phyloP scores from a whole-genome alignment of 2,888 invertebrate genomes.

The Hedychridium roseum region DNA sequence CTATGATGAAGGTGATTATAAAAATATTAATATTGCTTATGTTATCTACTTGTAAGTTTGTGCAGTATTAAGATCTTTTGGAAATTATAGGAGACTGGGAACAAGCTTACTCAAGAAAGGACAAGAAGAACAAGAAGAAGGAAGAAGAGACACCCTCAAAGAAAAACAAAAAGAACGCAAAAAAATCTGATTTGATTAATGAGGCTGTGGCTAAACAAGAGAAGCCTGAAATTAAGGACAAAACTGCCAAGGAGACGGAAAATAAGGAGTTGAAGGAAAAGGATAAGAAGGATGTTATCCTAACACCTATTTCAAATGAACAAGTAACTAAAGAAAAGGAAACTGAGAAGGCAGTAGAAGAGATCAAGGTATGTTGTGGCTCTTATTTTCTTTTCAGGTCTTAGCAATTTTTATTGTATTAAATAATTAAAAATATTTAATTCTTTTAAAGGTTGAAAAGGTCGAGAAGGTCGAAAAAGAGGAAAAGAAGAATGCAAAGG shows the following conservation, averaged over 20 bases:
- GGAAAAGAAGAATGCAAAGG: conserved; percentile 60
- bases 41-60: conserved; percentile 8
- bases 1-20: conserved; percentile 72
- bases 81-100: conserved; percentile 73
- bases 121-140: conserved; percentile 76
- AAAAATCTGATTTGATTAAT: conserved; percentile 66
- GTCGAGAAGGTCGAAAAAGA: conserved; percentile 55
- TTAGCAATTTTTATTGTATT: not conserved
- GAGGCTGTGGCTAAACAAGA: conserved; percentile 59
- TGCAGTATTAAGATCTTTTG: no score
- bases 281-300: conserved; percentile 57
- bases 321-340: conserved; percentile 41
- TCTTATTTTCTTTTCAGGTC: not conserved
- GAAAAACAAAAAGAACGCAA: conserved; percentile 66
- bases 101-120: conserved; percentile 72
- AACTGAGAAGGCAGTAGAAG: conserved; percentile 42
- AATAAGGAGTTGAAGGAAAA: conserved; percentile 66
- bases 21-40: conserved; percentile 1
- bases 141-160: conserved; percentile 67
- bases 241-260: conserved; percentile 65
- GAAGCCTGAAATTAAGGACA: conserved; percentile 64
- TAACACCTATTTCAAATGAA: conserved; percentile 52
- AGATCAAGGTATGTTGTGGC: conserved; percentile 32
- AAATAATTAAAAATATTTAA: conserved; percentile 9
- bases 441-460: conserved; percentile 44